A percentile compares a stretch with the other conserved stretches of the same genome.
phyloP scores from a whole-genome alignment of 2,888 invertebrate genomes.

The Eupithecia vulgata region DNA sequence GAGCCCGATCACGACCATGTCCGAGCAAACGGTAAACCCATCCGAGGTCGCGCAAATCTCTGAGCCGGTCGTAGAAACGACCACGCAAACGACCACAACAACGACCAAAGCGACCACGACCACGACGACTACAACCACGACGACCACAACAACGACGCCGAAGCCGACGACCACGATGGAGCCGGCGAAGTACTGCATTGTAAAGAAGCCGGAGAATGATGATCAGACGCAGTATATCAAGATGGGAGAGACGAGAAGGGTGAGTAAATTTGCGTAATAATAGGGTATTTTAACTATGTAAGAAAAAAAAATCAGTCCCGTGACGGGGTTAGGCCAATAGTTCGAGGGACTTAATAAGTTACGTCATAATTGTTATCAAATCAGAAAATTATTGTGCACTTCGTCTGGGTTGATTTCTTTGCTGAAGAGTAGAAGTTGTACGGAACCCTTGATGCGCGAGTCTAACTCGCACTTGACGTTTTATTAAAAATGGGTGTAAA shows the following conservation, averaged over 20 bases:
- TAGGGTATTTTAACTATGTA: too few relatives aligned
- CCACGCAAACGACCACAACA: slow-evolving; percentile 60
- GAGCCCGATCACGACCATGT: slow-evolving; percentile 75
- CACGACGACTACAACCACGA: slow-evolving; percentile 73
- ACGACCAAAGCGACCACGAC: slow-evolving; percentile 61
- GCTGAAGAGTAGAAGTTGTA: too few relatives aligned
- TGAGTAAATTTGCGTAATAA: slow-evolving; percentile 77
- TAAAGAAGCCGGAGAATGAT: slow-evolving; percentile 91
- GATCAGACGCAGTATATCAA: slow-evolving; percentile 90
- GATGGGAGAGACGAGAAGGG: slow-evolving; percentile 93
- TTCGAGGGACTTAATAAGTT: too few relatives aligned
- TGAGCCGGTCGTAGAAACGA: slow-evolving; percentile 69
- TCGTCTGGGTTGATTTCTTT: too few relatives aligned
- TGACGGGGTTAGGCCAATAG: too few relatives aligned
- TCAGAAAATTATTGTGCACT: too few relatives aligned
- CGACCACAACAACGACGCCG: slow-evolving; percentile 79
- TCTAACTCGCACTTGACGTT: too few relatives aligned
- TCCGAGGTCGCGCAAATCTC: slow-evolving; percentile 76
- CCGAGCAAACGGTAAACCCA: slow-evolving; percentile 74
- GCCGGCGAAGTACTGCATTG: slow-evolving; percentile 89
- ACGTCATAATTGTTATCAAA: too few relatives aligned
- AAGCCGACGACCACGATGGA: slow-evolving; percentile 84
- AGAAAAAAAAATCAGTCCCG: too few relatives aligned
- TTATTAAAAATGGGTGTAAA: too few relatives aligned
- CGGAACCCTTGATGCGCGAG: too few relatives aligned